Evolutionary conservation across 2,797 vertebrate genomes (phyloP).

Genomic region (Liparis tanakae): DNA sequence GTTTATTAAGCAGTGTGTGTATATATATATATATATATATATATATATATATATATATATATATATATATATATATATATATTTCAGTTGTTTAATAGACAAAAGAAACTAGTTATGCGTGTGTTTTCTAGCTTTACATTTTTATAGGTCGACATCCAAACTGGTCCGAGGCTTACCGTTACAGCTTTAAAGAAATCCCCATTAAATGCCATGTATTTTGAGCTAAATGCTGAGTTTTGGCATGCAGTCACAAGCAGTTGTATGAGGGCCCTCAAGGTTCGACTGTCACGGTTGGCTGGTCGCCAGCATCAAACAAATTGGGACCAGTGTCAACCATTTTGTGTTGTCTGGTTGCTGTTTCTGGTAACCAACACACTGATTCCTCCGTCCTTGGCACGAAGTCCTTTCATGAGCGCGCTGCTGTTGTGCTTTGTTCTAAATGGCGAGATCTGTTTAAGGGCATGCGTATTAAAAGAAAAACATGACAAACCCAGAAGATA

Average conservation of each 20-base stretch:
- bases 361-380: constrained; percentile 2
- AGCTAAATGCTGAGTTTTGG: constrained; percentile 11
- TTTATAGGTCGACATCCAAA: constrained; percentile 2
- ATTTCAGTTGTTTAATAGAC: constrained; percentile 11
- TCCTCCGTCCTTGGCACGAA: neutral
- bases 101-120: neutral
- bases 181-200: neutral
- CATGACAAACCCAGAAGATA: neutral
- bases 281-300: constrained; percentile 21
- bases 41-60: too few species aligned
- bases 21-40: too few species aligned
- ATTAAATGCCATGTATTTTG: constrained; percentile 8
- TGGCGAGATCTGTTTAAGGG: neutral
- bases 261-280: constrained; percentile 14
- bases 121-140: neutral
- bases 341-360: constrained; percentile 28
- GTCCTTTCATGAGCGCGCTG: neutral
- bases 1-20: constrained; percentile 16
- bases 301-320: constrained; percentile 29
- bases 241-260: neutral
- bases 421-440: constrained; percentile 17
- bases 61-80: too few species aligned
- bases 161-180: neutral
- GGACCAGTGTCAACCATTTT: constrained; percentile 37
- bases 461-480: neutral